These are phyloP conservation scores for Ischnus inquisitorius DNA, from an alignment of 2,888 invertebrate species.

Conservation along the genomic window DNA sequence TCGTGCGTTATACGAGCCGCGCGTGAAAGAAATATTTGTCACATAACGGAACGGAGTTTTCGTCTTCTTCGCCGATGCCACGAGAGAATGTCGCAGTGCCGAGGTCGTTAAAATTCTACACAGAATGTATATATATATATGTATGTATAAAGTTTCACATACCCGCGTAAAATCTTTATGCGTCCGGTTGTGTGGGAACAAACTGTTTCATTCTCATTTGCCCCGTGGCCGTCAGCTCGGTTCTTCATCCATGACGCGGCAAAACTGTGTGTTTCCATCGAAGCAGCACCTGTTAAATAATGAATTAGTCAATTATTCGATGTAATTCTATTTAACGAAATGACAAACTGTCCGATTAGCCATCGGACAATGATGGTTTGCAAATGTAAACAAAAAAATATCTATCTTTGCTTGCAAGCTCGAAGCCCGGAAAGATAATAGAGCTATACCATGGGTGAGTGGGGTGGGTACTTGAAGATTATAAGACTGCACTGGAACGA, in stretches of 20 bases:
- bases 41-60: neutral
- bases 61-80: conserved; percentile 21
- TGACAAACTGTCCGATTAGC: conserved; percentile 3
- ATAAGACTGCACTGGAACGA: conserved; percentile 54
- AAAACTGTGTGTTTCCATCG: no score
- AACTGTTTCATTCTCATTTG: no score
- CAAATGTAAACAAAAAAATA: conserved; percentile 49
- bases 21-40: conserved; percentile 21
- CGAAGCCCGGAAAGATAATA: conserved; percentile 78
- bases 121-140: neutral
- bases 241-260: no score
- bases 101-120: conserved; percentile 36
- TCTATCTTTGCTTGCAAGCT: conserved; percentile 79
- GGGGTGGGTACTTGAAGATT: conserved; percentile 73
- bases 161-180: neutral
- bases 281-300: no score
- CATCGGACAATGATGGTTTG: neutral
- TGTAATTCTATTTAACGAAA: neutral
- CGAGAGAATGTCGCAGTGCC: conserved; percentile 33
- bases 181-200: neutral
- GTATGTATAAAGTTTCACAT: neutral
- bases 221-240: no score
- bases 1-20: neutral
- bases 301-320: neutral
- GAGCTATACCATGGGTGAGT: conserved; percentile 80